Percentiles rank a stretch among this genome's conserved stretches.
Conservation (phyloP, 2,888 invertebrate species). For the Sialis fuliginosa region DNA sequence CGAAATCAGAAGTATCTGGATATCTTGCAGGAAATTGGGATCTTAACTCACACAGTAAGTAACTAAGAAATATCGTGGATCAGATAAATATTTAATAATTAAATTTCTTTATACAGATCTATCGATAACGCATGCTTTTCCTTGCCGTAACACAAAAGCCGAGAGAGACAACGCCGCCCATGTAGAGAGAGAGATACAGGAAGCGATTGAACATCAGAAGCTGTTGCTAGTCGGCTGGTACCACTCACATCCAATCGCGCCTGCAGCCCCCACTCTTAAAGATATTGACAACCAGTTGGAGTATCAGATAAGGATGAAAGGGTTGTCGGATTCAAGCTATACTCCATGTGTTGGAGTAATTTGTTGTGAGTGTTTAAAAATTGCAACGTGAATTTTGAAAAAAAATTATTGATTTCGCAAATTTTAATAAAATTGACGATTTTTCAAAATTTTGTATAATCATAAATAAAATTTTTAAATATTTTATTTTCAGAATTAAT, state of each 20-base stretch:
- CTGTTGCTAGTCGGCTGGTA: constrained; percentile 85
- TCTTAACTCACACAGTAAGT: constrained; percentile 79
- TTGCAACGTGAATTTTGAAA: background rate
- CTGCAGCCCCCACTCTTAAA: constrained; percentile 69
- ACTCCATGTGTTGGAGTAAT: constrained; percentile 86
- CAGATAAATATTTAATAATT: constrained; percentile 1
- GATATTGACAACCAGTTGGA: constrained; percentile 89
- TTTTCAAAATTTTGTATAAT: too few relatives aligned
- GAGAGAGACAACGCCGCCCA: constrained; percentile 60
- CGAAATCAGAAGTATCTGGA: constrained; percentile 89
- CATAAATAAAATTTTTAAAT: too few relatives aligned
- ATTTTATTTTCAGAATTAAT: too few relatives aligned
- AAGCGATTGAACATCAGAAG: constrained; percentile 64
- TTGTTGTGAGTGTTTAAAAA: constrained; percentile 71
- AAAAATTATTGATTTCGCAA: too few relatives aligned
- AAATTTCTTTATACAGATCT: constrained; percentile 41
- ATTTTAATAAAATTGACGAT: too few relatives aligned
- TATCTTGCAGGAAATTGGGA: constrained; percentile 94
- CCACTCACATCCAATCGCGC: constrained; percentile 80
- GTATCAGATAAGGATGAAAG: constrained; percentile 89
- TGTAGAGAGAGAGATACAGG: constrained; percentile 67
- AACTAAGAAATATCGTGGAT: background rate
- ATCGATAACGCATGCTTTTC: constrained; percentile 74
- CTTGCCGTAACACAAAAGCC: constrained; percentile 64
- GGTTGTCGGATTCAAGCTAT: constrained; percentile 78